Evolutionary conservation across 1,140 invertebrate species (phyloP).

Genomic region (Maniola jurtina): DNA sequence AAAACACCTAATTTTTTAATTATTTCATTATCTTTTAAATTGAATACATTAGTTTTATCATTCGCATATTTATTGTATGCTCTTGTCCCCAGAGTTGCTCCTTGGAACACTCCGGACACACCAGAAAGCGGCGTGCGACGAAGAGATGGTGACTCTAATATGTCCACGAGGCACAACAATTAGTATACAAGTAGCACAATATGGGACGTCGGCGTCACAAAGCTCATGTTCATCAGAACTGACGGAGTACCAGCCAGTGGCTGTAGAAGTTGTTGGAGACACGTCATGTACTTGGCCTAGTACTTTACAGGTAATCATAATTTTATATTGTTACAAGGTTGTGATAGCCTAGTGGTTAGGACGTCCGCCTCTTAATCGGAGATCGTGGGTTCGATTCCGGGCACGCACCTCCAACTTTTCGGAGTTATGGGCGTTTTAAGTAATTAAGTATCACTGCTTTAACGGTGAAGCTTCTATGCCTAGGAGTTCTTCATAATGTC

Average conservation of each 20-base stretch:
- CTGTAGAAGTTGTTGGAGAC: constrained; percentile 72
- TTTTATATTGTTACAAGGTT: too few relatives aligned
- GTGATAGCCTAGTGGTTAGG: too few relatives aligned
- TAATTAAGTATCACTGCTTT: too few relatives aligned
- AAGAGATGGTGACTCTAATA: constrained; percentile 88
- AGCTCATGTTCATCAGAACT: constrained; percentile 88
- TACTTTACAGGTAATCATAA: constrained; percentile 76
- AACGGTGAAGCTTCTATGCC: too few relatives aligned
- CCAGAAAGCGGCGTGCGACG: constrained; percentile 92
- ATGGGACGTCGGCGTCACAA: constrained; percentile 66
- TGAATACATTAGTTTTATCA: neutral
- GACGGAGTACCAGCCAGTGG: constrained; percentile 78
- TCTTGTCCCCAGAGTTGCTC: constrained; percentile 84
- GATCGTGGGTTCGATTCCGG: too few relatives aligned
- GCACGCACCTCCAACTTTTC: too few relatives aligned
- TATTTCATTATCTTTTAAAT: too few relatives aligned
- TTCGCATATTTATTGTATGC: neutral
- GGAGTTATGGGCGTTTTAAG: too few relatives aligned
- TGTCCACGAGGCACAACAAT: constrained; percentile 93
- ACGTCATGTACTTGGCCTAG: constrained; percentile 77
- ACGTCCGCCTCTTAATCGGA: too few relatives aligned
- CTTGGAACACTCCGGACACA: constrained; percentile 93
- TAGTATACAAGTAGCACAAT: constrained; percentile 88
- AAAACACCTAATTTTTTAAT: too few relatives aligned
- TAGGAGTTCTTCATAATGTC: too few relatives aligned